phyloP scores from a whole-genome alignment of 1,140 invertebrate species.

The Ips typographus region DNA sequence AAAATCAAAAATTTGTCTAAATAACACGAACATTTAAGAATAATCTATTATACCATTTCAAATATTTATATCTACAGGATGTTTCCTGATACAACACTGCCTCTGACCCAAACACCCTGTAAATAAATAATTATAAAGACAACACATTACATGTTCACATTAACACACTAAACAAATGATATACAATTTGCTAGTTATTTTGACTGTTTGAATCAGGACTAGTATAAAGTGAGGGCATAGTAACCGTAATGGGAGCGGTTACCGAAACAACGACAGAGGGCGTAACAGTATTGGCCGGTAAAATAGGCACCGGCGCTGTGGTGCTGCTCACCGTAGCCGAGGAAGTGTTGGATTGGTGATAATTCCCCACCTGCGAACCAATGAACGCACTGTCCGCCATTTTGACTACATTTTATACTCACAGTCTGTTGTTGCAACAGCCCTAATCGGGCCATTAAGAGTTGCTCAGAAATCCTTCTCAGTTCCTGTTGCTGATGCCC shows the following conservation, averaged over 20 bases:
- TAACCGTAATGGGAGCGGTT: slow-evolving; percentile 35
- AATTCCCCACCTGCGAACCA: neutral
- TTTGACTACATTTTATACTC: slow-evolving; percentile 47
- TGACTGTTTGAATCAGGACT: slow-evolving; percentile 39
- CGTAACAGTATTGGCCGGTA: slow-evolving; percentile 25
- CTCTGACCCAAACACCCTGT: too few relatives aligned
- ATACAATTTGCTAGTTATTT: slow-evolving; percentile 3
- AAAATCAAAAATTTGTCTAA: too few relatives aligned
- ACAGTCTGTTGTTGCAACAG: slow-evolving; percentile 60
- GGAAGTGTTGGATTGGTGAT: slow-evolving; percentile 43
- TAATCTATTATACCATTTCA: too few relatives aligned
- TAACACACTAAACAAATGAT: neutral
- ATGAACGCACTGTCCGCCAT: neutral
- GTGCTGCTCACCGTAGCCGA: slow-evolving; percentile 50
- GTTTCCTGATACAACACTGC: too few relatives aligned
- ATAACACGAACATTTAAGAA: too few relatives aligned
- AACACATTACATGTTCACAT: too few relatives aligned
- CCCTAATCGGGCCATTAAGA: slow-evolving; percentile 80
- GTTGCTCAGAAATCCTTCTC: slow-evolving; percentile 77
- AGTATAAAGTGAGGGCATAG: slow-evolving; percentile 37
- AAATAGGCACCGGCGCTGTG: slow-evolving; percentile 40
- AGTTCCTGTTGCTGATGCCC: slow-evolving; percentile 84
- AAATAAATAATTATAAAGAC: too few relatives aligned
- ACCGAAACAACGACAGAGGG: slow-evolving; percentile 38
- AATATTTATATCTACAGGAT: too few relatives aligned